A percentile compares a stretch with the other conserved stretches of the same genome.
These are phyloP conservation scores for Linnaemya vulpina DNA, from an alignment of 2,888 invertebrate species.

Conservation along the genomic window DNA sequence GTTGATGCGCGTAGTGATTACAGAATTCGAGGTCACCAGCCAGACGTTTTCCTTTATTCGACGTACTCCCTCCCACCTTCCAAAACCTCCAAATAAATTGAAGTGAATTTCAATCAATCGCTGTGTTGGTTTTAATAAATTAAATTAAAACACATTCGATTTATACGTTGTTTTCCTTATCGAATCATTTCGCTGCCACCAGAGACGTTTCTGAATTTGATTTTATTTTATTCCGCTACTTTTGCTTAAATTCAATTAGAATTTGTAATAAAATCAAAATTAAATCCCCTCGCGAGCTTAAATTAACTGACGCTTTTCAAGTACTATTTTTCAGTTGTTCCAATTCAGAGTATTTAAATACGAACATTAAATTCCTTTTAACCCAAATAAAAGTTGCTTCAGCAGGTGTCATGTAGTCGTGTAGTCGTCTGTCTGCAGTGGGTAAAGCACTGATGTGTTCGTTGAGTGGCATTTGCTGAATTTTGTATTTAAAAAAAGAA, in stretches of 20 bases:
- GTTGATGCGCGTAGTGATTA: background rate
- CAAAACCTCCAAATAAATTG: background rate
- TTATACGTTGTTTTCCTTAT: background rate
- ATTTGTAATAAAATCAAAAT: slow-evolving; percentile 43
- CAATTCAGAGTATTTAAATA: background rate
- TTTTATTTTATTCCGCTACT: background rate
- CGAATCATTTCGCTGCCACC: background rate
- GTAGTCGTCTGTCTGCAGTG: background rate
- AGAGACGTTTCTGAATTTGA: background rate
- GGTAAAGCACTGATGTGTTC: too few relatives aligned
- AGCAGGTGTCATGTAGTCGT: background rate
- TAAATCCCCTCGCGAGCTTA: slow-evolving; percentile 7
- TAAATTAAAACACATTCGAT: slow-evolving; percentile 55
- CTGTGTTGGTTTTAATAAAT: slow-evolving; percentile 43
- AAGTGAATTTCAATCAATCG: slow-evolving; percentile 43
- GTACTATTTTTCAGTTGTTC: slow-evolving; percentile 43
- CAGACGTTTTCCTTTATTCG: background rate
- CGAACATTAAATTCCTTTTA: slow-evolving; percentile 31
- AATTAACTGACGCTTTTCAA: slow-evolving; percentile 17
- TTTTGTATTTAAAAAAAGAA: slow-evolving; percentile 19
- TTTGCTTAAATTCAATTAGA: slow-evolving; percentile 31
- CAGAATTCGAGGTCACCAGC: background rate
- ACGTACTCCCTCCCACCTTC: too few relatives aligned
- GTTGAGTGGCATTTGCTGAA: slow-evolving; percentile 44
- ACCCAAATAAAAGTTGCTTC: slow-evolving; percentile 24